These are phyloP conservation scores for Phaedon cochleariae DNA, from an alignment of 2,888 invertebrate species.

Conservation along the genomic window DNA sequence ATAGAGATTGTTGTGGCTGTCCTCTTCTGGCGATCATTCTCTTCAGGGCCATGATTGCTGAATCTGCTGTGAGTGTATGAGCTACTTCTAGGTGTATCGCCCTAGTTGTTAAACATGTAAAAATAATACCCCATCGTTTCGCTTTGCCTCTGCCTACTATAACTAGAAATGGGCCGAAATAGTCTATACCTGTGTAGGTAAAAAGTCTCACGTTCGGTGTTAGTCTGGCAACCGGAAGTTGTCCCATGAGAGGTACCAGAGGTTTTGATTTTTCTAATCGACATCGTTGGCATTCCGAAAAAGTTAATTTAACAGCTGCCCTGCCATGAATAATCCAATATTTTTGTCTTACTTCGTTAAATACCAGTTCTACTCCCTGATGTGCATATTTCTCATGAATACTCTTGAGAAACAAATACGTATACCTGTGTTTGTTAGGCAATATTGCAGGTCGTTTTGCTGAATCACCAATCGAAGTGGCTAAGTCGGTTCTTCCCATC, in stretches of 20 bases:
- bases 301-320: too few species aligned
- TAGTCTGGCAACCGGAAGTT: not conserved
- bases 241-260: too few species aligned
- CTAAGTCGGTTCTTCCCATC: too few species aligned
- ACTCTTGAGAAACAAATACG: not conserved
- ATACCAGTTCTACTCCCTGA: not conserved
- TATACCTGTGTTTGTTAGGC: too few species aligned
- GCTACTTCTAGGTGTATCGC: slow-evolving; percentile 17
- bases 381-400: not conserved
- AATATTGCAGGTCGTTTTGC: too few species aligned
- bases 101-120: slow-evolving; percentile 9
- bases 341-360: not conserved
- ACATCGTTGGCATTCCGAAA: too few species aligned
- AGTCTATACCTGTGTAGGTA: not conserved
- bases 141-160: not conserved
- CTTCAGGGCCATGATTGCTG: slow-evolving; percentile 3
- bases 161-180: not conserved
- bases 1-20: slow-evolving; percentile 1
- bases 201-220: not conserved
- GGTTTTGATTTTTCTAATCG: not conserved
- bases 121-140: slow-evolving; percentile 1
- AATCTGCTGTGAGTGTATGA: slow-evolving; percentile 12
- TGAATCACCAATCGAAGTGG: too few species aligned
- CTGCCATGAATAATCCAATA: not conserved
- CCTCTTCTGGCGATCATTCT: slow-evolving; percentile 9